Base-by-base conservation (phyloP, 1,140 invertebrate species). In the Bombus waltoni region DNA sequence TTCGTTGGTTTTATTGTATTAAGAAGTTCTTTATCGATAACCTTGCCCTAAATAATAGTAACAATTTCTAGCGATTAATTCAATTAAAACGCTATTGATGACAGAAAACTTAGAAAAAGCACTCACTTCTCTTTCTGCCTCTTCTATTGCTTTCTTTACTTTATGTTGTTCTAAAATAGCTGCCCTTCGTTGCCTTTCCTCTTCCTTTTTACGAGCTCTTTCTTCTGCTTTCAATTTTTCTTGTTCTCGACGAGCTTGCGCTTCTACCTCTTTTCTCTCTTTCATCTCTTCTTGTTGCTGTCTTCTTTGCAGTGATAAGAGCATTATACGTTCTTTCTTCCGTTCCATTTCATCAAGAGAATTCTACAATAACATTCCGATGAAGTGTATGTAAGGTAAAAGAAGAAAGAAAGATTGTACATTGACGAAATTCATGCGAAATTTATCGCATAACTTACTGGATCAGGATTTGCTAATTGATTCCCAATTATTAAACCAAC, bases 131-230 rank as follows among this genome's bases (percentile, higher is more conserved):
- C 98, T 96, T 93, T 99, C 98, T 68, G 98, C 98, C 96, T 99
- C 98, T 94, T 99, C 98, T 80, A 98, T 97, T 68, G 98, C 97
- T 95, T 99, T 99, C 93, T 99, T 98, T 89, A 99, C 96, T 95
- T 98, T 98, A 95, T 99, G 98, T 94, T 99, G 97, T 93, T 99
- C 98, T 88, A 99, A 96, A 94, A 99, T 99, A 85, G 96, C 96
- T 86, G 98, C 97, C 85, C 99, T 95, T 90, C 98, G 96, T 59
- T 97, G 96, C 92, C 97, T 97, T 93, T 99, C 98, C 93, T 99
- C 98, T 89, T 98, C 98, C 94, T 98, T 99, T 93, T 99, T 98
- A 74, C 97, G 96, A 66, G 96, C 96, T 90, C 97, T 97, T 90
- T 98, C 97, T 92, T 99, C 99, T 89, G 97, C 97, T 94, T 98